Evolutionary conservation across 2,113 vertebrate species (phyloP).

Genomic region (Arenaria interpres): DNA sequence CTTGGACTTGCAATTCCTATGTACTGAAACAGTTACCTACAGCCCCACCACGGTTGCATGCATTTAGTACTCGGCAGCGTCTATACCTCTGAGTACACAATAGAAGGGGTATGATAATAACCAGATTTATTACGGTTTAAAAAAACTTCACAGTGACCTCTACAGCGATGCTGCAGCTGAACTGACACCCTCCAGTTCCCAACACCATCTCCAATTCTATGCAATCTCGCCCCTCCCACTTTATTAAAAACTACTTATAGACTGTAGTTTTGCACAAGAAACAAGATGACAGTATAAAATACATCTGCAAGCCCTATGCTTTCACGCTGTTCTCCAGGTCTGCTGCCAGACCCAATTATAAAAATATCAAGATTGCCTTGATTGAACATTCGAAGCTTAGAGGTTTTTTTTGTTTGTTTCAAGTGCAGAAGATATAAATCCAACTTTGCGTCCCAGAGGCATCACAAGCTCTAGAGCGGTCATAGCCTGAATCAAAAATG

Average conservation of each 20-base stretch:
- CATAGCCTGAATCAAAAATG: background rate
- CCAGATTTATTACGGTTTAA: background rate
- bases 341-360: background rate
- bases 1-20: background rate
- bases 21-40: background rate
- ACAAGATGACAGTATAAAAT: background rate
- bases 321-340: background rate
- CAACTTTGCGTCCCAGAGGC: background rate
- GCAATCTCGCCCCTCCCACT: background rate
- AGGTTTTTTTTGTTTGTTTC: background rate
- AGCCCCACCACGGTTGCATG: fast-evolving
- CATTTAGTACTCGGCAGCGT: background rate
- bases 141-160: background rate
- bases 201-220: background rate
- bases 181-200: background rate
- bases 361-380: background rate
- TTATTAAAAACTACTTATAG: background rate
- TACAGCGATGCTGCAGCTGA: background rate
- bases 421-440: background rate
- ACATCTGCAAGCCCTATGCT: background rate
- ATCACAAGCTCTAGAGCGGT: background rate
- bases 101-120: background rate
- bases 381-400: background rate
- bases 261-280: background rate
- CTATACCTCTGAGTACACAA: background rate